Base-by-base conservation (phyloP, 2,113 vertebrate genomes). In the Oxygymnocypris stewartii region DNA sequence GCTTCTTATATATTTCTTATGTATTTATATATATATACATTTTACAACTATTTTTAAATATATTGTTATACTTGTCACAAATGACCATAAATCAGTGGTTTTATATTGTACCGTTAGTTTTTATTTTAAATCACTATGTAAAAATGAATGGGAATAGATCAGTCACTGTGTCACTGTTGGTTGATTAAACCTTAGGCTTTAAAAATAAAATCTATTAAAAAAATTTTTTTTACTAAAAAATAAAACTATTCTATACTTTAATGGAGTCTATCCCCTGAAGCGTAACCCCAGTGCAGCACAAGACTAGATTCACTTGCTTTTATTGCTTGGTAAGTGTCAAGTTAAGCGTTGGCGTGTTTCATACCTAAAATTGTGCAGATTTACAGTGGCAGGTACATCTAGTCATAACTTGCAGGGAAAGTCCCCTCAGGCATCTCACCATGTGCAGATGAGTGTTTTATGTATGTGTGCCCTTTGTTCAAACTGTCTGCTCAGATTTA, bases 321-420 rank as follows among this genome's bases (percentile, higher is more conserved):
- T 35, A 75, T 28, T 10, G 1, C n/a, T 47, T 98, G 23, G 97
- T 37, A 97, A 7, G 97, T 98, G 89, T 97, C 97, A 1, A 95
- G 97, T 76, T 96, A 76, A 76, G n/a, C 20, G 2, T 97, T 14
- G 96, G 96, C 0, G 96, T 97, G 88, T 96, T 98, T 96, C 97
- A 90, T 98, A 98, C 89, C 74, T 98, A 85, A 97, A 97, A 90
- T 96, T 97, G 92, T 97, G 96, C 86, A 95, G 96, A 0, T 95
- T 97, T 0, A 80, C 47, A 71, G 49, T 73, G 47, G 51, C 25
- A 47, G 67, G n/a, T 51, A 28, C 65, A 47, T 85, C 79, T 40
- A 79, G 89, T 89, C 87, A 85, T 75, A 85, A 89, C 93, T 84
- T 73, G 88, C 49, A 79, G 86, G 79, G 78, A 74, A 89, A n/a